Evolutionary conservation across 2,888 invertebrate species (phyloP).

Genomic region (Rhagophthalmus giganteus): DNA sequence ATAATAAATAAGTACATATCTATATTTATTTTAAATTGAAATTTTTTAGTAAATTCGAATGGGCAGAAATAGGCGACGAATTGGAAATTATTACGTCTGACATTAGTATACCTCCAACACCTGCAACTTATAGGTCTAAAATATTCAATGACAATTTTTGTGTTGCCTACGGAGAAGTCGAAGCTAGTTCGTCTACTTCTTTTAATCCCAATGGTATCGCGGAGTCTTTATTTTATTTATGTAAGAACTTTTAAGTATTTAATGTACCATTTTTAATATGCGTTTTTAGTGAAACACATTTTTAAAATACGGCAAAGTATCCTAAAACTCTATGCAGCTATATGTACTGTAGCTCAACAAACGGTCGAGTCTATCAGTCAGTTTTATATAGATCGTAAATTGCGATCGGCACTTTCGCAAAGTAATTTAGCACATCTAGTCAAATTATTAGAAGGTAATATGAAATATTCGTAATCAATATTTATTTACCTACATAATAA

Average conservation of each 20-base stretch:
- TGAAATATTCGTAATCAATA: too few relatives aligned
- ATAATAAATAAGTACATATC: too few relatives aligned
- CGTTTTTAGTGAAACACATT: constrained; percentile 60
- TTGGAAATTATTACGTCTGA: constrained; percentile 33
- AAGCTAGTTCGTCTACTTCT: constrained; percentile 41
- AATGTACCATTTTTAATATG: constrained; percentile 9
- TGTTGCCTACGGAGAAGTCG: constrained; percentile 41
- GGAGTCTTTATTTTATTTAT: constrained; percentile 55
- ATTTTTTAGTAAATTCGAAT: constrained; percentile 53
- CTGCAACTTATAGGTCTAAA: constrained; percentile 50
- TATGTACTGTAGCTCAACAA: constrained; percentile 55
- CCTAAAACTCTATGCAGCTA: constrained; percentile 56
- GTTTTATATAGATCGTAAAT: constrained; percentile 51
- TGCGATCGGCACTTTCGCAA: constrained; percentile 57
- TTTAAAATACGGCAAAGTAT: constrained; percentile 57
- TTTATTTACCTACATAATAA: too few relatives aligned
- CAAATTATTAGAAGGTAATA: constrained; percentile 62
- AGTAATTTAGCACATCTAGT: constrained; percentile 63
- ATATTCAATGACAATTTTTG: constrained; percentile 56
- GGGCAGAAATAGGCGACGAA: constrained; percentile 54
- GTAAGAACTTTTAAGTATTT: constrained; percentile 43
- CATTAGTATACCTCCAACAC: constrained; percentile 24
- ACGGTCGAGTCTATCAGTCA: constrained; percentile 56
- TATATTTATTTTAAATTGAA: too few relatives aligned
- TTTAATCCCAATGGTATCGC: constrained; percentile 51